Evolutionary conservation across 2,888 invertebrate species (phyloP).

Genomic region (Candidula unifasciata): DNA sequence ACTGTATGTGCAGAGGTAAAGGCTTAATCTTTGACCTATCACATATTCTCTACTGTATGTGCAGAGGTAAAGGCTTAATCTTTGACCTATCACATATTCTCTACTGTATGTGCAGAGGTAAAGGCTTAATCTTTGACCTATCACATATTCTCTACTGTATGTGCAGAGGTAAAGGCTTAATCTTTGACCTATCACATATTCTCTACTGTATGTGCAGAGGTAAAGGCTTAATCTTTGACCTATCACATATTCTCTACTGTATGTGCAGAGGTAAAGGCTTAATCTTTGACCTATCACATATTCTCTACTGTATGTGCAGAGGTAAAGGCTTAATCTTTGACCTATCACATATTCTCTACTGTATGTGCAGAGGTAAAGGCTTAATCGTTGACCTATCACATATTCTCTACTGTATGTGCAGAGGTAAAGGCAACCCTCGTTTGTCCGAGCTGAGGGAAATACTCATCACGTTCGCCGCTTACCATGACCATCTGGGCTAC

Average conservation of each 20-base stretch:
- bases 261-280: not conserved
- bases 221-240: too few species aligned
- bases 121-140: too few species aligned
- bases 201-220: too few species aligned
- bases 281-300: not conserved
- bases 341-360: not conserved
- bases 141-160: too few species aligned
- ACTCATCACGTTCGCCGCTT: conserved; percentile 73
- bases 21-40: too few species aligned
- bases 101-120: too few species aligned
- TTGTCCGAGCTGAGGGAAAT: conserved; percentile 73
- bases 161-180: too few species aligned
- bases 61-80: too few species aligned
- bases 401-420: conserved; percentile 40
- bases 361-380: conserved; percentile 61
- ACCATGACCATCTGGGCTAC: conserved; percentile 74
- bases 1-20: too few species aligned
- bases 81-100: too few species aligned
- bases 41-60: too few species aligned
- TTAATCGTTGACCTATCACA: not conserved
- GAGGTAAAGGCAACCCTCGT: conserved; percentile 67
- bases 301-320: not conserved
- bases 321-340: not conserved
- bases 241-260: not conserved
- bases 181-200: too few species aligned